A percentile compares a stretch with the other conserved stretches of the same genome.
Conservation (phyloP, 2,888 invertebrate genomes). For the Drosophila robusta region DNA sequence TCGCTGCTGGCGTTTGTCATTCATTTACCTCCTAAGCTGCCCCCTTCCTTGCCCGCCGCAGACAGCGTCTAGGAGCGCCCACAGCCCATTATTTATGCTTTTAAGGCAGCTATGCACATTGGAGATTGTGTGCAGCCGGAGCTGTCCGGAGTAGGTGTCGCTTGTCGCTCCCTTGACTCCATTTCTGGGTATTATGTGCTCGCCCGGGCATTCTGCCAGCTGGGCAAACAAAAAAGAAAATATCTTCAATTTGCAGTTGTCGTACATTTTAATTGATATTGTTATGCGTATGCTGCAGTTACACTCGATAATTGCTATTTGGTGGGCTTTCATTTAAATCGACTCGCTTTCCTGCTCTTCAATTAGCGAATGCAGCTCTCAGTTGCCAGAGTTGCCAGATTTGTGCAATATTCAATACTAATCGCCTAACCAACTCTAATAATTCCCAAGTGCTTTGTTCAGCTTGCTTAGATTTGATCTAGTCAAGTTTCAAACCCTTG, state of each 20-base stretch:
- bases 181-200: conserved; percentile 17
- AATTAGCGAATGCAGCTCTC: conserved; percentile 12
- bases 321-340: conserved; percentile 33
- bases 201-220: conserved; percentile 36
- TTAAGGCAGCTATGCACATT: conserved; percentile 61
- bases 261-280: conserved; percentile 81
- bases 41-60: background rate
- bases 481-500: conserved; percentile 4
- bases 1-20: conserved; percentile 68
- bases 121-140: conserved; percentile 37
- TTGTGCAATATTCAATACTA: background rate
- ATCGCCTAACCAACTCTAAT: background rate
- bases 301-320: conserved; percentile 61
- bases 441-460: conserved; percentile 31
- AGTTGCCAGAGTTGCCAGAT: too few relatives aligned
- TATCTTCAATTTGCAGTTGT: conserved; percentile 81
- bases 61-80: conserved; percentile 7
- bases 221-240: conserved; percentile 15
- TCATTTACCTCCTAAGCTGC: conserved; percentile 47
- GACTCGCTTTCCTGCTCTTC: conserved; percentile 14
- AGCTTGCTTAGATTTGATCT: too few relatives aligned
- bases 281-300: conserved; percentile 59
- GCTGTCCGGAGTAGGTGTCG: conserved; percentile 8
- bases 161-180: conserved; percentile 18
- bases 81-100: conserved; percentile 73